Evolutionary conservation across 2,797 vertebrate species (phyloP), one percentile per base, ranked within the genome.

Genomic region (Epinephelus coioides): DNA sequence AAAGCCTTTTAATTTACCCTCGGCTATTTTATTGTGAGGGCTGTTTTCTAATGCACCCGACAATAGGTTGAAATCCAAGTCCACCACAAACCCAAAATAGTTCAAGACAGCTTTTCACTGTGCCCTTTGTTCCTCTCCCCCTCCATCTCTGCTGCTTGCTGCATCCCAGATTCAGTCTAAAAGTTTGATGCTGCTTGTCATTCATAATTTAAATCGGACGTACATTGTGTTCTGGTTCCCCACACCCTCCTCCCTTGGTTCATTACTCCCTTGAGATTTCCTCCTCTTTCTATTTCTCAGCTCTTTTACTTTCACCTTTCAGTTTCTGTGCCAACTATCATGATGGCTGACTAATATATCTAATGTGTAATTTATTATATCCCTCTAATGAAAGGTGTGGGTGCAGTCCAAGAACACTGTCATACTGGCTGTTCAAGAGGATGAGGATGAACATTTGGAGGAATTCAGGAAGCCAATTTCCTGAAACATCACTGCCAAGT

Each of bases 161-260:
- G 44, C 59, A 50, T 81, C 55, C 51, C 27, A 84, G 38, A 90
- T 75, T 86, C 62, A 78, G 76, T 81, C 64, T 88, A 57, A 91
- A 91, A 83, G 62, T 89, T 81, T 90, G 81, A 91, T 89, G 88
- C 65, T 44, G 65, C 43, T 62, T 75, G 70, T 82, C 62, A 86
- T 93, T 83, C 84, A 91, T 88, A 68, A 91, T 93, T 91, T 53
- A 91, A 79, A 78, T 66, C 60, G 51, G 40, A 66, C 12, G 6
- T 65, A n/a, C 27, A 47, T 79, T 67, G 63, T 79, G 69, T 46
- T 67, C 65, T 46, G 23, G 27, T 57, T 84, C 57, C 64, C 27
- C 27, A 64, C 40, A 19, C 79, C 63, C 40, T 68, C 53, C 69
- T 81, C 43, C 47, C 46, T 68, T 21, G 50, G 43, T 43, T 73